Percentiles rank a stretch among this genome's conserved stretches.
Evolutionary conservation across 2,113 vertebrate genomes (phyloP).

Genomic region (Ceyx melanurus): DNA sequence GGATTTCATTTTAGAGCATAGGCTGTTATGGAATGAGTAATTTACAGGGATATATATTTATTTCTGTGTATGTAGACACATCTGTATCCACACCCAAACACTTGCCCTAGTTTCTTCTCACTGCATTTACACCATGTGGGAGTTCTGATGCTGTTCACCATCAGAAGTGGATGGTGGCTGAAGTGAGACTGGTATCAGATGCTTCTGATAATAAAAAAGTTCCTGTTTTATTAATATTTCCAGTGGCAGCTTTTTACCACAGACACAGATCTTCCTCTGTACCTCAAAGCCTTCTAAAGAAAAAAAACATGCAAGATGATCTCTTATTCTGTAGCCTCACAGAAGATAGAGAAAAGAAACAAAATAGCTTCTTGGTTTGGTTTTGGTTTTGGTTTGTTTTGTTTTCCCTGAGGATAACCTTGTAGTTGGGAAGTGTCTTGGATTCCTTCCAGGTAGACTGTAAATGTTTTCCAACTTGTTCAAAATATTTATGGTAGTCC

Average conservation of each 20-base stretch:
- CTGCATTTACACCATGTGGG: neutral
- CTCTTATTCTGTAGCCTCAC: neutral
- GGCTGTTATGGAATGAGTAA: neutral
- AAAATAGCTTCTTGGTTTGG: neutral
- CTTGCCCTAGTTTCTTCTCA: neutral
- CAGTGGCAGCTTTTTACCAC: neutral
- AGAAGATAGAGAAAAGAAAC: neutral
- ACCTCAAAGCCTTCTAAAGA: neutral
- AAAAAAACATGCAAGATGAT: neutral
- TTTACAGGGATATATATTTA: neutral
- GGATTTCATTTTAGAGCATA: neutral
- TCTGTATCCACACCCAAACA: neutral
- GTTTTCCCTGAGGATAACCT: neutral
- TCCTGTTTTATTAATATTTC: neutral
- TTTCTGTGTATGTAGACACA: neutral
- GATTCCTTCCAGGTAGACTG: neutral
- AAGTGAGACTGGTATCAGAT: neutral
- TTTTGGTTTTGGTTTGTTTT: neutral
- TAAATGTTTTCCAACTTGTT: neutral
- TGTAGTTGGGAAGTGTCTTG: neutral
- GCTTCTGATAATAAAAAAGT: neutral
- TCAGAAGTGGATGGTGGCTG: neutral
- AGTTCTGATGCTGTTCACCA: neutral
- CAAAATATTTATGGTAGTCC: neutral
- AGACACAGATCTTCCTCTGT: neutral